A percentile compares a stretch with the other conserved stretches of the same genome.
Evolutionary conservation across 35 echinoderm and acorn worm genomes (phyloP).

Genomic region (Heliocidaris tuberculata): DNA sequence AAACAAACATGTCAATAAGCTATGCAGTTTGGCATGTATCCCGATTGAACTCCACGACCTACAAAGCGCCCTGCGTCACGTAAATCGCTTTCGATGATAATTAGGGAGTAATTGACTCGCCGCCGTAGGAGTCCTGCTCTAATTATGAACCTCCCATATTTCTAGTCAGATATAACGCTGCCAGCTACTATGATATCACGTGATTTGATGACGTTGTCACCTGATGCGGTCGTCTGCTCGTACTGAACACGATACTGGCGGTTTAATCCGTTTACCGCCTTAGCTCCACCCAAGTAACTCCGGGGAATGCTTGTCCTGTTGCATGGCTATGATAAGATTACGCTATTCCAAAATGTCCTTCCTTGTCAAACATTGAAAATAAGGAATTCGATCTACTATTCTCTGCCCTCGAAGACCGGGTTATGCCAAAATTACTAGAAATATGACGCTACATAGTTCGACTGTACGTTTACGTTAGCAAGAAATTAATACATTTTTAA

Average conservation of each 20-base stretch:
- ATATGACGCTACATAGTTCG: background rate
- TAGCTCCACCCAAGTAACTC: background rate
- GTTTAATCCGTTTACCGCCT: conserved; percentile 12
- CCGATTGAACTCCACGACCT: background rate
- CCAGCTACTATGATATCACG: background rate
- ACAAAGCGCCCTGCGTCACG: background rate
- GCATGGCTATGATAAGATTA: background rate
- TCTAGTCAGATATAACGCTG: background rate
- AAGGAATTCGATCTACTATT: background rate
- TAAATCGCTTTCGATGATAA: background rate
- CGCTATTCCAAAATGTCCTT: background rate
- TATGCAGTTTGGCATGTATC: background rate
- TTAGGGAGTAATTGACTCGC: background rate
- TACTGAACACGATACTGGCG: background rate
- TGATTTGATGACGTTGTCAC: background rate
- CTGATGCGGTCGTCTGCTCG: background rate
- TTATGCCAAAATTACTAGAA: conserved; percentile 1
- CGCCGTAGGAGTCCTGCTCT: background rate
- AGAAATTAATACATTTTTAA: background rate
- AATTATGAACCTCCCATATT: background rate
- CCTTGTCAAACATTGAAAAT: background rate
- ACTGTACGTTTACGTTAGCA: background rate
- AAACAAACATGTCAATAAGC: no score
- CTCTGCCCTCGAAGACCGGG: background rate
- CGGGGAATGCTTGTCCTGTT: background rate